Percentiles rank a stretch among this genome's conserved stretches.
Conservation (phyloP, 2,797 vertebrate species). For the Labroides dimidiatus region DNA sequence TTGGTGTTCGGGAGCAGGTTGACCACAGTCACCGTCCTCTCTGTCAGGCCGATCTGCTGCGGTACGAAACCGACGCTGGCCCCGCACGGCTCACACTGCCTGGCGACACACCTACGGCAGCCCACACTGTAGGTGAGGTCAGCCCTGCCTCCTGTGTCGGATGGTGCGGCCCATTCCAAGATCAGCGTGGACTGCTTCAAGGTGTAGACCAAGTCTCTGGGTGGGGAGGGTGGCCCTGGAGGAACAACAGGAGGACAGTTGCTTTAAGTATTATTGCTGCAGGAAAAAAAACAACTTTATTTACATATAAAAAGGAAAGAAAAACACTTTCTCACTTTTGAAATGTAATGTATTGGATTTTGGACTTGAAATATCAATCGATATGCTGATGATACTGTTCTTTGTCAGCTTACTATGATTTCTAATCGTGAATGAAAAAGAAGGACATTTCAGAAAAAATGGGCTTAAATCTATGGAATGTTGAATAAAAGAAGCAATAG, state of each 20-base stretch:
- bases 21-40: slow-evolving; percentile 89
- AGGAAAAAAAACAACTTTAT: too few species aligned
- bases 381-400: neutral
- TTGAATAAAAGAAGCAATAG: neutral
- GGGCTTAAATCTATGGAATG: too few species aligned
- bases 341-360: too few species aligned
- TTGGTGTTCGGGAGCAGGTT: slow-evolving; percentile 91
- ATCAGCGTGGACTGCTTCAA: slow-evolving; percentile 90
- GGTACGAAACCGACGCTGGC: slow-evolving; percentile 90
- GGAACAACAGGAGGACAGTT: neutral
- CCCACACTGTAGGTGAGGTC: slow-evolving; percentile 92
- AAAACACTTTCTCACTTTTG: too few species aligned
- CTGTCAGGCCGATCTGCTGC: slow-evolving; percentile 90
- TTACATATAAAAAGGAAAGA: too few species aligned
- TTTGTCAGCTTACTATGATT: neutral
- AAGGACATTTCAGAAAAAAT: neutral
- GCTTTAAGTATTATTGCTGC: neutral
- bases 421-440: neutral
- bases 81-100: slow-evolving; percentile 88
- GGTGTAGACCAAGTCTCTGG: slow-evolving; percentile 89
- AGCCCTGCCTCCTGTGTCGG: slow-evolving; percentile 87
- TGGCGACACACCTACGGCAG: slow-evolving; percentile 83
- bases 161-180: slow-evolving; percentile 89
- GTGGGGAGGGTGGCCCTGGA: slow-evolving; percentile 91
- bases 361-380: neutral